These are phyloP conservation scores for Numenius phaeopus DNA, from an alignment of 2,797 vertebrate genomes.

Conservation along the genomic window DNA sequence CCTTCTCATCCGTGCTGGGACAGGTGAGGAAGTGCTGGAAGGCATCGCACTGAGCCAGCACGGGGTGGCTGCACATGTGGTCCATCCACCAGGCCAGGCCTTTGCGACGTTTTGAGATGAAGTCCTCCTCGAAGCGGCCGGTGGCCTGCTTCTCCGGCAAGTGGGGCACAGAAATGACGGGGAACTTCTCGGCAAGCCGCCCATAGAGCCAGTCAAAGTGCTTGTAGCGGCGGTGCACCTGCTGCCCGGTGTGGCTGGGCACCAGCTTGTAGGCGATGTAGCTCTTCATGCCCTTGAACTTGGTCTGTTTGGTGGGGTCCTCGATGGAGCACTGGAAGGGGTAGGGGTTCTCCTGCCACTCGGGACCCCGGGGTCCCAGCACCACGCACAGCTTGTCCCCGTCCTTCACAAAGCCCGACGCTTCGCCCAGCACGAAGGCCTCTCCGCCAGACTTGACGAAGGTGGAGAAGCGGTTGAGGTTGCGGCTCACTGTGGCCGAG, in stretches of 20 bases:
- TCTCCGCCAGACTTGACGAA: constrained; percentile 97
- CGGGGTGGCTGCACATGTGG: constrained; percentile 96
- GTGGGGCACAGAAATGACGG: constrained; percentile 92
- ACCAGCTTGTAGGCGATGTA: constrained; percentile 97
- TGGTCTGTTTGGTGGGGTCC: background rate
- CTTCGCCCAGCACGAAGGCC: constrained; percentile 94
- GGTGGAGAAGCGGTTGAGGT: constrained; percentile 96
- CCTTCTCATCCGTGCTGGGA: constrained; percentile 90
- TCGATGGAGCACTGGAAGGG: background rate
- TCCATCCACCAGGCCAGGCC: constrained; percentile 97
- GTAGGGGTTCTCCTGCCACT: constrained; percentile 93
- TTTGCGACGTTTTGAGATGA: constrained; percentile 75
- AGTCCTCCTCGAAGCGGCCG: background rate
- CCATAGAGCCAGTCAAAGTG: constrained; percentile 98
- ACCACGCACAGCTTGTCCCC: constrained; percentile 96
- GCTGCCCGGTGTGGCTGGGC: constrained; percentile 90
- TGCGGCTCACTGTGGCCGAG: constrained; percentile 92
- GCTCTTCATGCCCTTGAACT: constrained; percentile 90
- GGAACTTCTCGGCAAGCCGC: constrained; percentile 94
- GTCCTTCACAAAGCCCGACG: constrained; percentile 92
- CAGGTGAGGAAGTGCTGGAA: constrained; percentile 98
- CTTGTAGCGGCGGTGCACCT: constrained; percentile 95
- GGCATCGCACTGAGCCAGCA: constrained; percentile 92
- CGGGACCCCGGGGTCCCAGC: constrained; percentile 88
- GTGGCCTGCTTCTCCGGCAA: background rate